A percentile compares a stretch with the other conserved stretches of the same genome.
phyloP scores from a whole-genome alignment of 2,113 vertebrate genomes.

The Neoarius graeffei region DNA sequence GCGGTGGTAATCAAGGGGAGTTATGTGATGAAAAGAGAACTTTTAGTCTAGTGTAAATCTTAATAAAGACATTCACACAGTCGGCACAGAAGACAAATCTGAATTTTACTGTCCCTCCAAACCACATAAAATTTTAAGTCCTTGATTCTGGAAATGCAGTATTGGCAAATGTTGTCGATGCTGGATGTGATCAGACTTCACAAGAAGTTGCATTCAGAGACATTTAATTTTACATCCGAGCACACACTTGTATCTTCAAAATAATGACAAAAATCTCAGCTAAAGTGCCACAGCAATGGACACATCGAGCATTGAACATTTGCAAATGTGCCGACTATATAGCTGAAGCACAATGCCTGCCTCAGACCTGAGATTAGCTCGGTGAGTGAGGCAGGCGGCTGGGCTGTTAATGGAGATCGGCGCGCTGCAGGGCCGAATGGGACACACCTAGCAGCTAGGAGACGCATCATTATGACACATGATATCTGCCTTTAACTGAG shows the following conservation, averaged over 20 bases:
- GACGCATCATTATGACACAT: slow-evolving; percentile 59
- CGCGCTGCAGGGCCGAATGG: slow-evolving; percentile 25
- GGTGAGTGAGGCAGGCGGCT: background rate
- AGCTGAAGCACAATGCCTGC: slow-evolving; percentile 5
- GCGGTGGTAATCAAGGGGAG: background rate
- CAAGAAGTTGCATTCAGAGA: background rate
- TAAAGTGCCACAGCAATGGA: background rate
- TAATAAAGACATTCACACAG: background rate
- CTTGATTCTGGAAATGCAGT: background rate
- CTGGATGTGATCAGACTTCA: background rate
- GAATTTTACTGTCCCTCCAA: background rate
- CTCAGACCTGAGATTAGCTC: slow-evolving; percentile 25
- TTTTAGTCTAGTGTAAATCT: too few species aligned
- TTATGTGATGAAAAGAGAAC: background rate
- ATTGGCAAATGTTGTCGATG: background rate
- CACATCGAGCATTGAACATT: slow-evolving; percentile 10
- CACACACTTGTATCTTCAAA: background rate
- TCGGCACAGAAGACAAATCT: background rate
- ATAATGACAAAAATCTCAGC: background rate
- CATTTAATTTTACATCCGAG: background rate
- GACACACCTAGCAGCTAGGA: slow-evolving; percentile 51
- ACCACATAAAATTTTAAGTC: background rate
- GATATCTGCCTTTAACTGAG: slow-evolving; percentile 52
- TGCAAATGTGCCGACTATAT: slow-evolving; percentile 15
- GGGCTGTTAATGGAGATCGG: slow-evolving; percentile 45